Evolutionary conservation across 2,888 invertebrate genomes (phyloP).

Genomic region (Vanessa cardui): DNA sequence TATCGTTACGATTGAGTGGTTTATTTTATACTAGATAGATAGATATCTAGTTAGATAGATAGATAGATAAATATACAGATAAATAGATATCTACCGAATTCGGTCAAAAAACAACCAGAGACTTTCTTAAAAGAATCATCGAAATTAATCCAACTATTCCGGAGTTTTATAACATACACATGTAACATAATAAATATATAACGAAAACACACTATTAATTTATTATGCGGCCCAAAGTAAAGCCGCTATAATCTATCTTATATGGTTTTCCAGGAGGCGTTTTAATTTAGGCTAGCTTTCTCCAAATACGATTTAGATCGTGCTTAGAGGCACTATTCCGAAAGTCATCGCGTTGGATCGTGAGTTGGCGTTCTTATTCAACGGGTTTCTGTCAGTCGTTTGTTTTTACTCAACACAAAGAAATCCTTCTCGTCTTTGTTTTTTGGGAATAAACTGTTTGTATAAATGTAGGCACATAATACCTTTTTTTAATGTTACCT

Average conservation of each 20-base stretch:
- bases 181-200: neutral
- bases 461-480: slow-evolving; percentile 8
- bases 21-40: no score
- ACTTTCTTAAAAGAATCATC: no score
- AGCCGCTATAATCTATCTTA: slow-evolving; percentile 20
- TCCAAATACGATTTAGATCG: slow-evolving; percentile 27
- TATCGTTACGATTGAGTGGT: no score
- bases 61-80: no score
- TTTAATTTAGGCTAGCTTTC: slow-evolving; percentile 31
- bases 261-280: slow-evolving; percentile 16
- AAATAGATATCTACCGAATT: no score
- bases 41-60: no score
- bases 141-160: no score
- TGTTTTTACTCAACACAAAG: slow-evolving; percentile 22
- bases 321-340: slow-evolving; percentile 14
- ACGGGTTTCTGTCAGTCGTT: slow-evolving; percentile 8
- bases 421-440: slow-evolving; percentile 8
- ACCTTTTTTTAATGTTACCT: no score
- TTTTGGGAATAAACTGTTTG: slow-evolving; percentile 17
- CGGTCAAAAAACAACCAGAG: no score
- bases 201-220: neutral
- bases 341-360: slow-evolving; percentile 31
- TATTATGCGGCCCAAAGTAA: neutral
- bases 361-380: slow-evolving; percentile 25
- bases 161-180: no score